Base-by-base conservation (phyloP, 2,888 invertebrate species). In the Terebella lapidaria region DNA sequence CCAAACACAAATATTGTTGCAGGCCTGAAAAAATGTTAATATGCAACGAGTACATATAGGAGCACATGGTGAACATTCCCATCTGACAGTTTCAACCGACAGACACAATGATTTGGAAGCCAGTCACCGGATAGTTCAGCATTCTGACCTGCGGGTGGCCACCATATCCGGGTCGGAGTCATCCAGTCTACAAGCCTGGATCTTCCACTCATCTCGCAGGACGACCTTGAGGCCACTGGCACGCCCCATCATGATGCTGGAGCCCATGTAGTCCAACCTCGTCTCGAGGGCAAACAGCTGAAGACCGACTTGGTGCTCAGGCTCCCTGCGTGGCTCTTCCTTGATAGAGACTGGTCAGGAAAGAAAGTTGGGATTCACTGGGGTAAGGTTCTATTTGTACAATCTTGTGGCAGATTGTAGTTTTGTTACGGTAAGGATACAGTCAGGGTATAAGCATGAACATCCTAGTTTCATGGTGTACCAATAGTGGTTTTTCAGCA, bases 241-340 rank as follows among this genome's bases (percentile, higher is more conserved):
- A 55, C 94, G 85, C 10, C 89, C 89, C 89, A 97, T 91, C 62
- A 97, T 83, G 60, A 93, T 93, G 45, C 92, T 89, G n/a, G 94
- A 91, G 64, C 95, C 95, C 97, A 97, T 97, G 84, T 97, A 97
- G 83, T 97, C 97, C 61, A 97, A 84, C 24, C 95, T 86, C 70
- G 93, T 85, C 82, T 96, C 94, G 55, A 94, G 81, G 18, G 93
- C 93, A 72, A 88, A 87, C 66, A 94, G 84, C 71, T 89, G 87
- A 64, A 77, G 54, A 47, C 71, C 92, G 81, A 53, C 91, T 28
- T 10, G 5, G 81, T 94, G 94, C 72, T 91, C 90, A 0, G 94
- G 94, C 81, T 91, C 91, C 70, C 88, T 87, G 57, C 91, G 91
- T 0, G 92, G 89, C 78, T 94, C 94, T 81, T 94, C 94, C 67